Conservation (phyloP, 2,797 vertebrate species). For the Sandelia bainsii region DNA sequence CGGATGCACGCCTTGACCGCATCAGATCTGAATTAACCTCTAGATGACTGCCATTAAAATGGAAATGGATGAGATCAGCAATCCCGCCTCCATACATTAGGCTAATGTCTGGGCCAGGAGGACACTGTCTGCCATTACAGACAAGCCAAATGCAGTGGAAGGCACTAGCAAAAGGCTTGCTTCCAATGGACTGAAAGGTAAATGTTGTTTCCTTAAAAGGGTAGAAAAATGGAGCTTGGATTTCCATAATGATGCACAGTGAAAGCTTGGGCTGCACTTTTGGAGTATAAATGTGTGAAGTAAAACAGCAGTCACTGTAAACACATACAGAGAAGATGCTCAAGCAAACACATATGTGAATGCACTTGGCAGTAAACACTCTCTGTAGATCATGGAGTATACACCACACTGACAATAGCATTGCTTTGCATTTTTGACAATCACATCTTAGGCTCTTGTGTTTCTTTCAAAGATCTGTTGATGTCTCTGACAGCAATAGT, state of each 20-base stretch:
- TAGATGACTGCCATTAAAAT: slow-evolving; percentile 80
- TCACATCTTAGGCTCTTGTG: slow-evolving; percentile 33
- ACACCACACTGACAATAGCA: not conserved
- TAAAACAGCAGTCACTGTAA: slow-evolving; percentile 29
- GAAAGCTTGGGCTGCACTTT: not conserved
- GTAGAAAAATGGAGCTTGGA: slow-evolving; percentile 29
- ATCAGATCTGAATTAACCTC: slow-evolving; percentile 85
- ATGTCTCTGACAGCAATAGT: slow-evolving; percentile 41
- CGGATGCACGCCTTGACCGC: slow-evolving; percentile 76
- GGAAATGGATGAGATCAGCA: slow-evolving; percentile 79
- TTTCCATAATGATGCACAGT: slow-evolving; percentile 23
- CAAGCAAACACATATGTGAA: slow-evolving; percentile 8
- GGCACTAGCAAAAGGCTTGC: slow-evolving; percentile 56
- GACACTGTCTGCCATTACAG: slow-evolving; percentile 74
- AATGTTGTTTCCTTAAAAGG: slow-evolving; percentile 60
- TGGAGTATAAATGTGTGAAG: slow-evolving; percentile 17
- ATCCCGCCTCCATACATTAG: slow-evolving; percentile 80
- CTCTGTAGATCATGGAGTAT: slow-evolving; percentile 12
- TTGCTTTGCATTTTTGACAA: slow-evolving; percentile 40
- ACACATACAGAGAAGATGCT: slow-evolving; percentile 8
- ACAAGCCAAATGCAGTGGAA: slow-evolving; percentile 81
- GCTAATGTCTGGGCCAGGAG: slow-evolving; percentile 73
- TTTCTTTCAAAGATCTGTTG: slow-evolving; percentile 56
- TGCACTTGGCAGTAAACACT: not conserved
- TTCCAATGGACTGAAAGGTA: slow-evolving; percentile 56